These are phyloP conservation scores for Dendrocincla tyrannina DNA, from an alignment of 2,797 vertebrate genomes.

Conservation along the genomic window DNA sequence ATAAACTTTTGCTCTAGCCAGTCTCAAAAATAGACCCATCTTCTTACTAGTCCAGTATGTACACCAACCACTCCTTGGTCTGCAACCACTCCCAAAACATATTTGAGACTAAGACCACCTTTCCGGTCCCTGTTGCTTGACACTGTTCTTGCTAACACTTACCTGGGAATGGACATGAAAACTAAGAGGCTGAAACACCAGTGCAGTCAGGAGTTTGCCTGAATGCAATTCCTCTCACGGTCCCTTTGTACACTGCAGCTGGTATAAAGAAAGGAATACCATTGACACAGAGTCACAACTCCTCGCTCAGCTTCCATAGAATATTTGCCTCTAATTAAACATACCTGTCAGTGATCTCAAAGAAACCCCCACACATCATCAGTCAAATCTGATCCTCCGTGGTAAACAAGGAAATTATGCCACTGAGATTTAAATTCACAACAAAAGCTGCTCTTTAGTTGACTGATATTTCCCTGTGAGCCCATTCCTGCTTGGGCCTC, in stretches of 20 bases:
- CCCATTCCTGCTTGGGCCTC: neutral
- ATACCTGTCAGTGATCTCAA: neutral
- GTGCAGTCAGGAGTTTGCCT: neutral
- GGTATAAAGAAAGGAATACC: neutral
- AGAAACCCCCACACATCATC: neutral
- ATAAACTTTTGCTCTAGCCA: neutral
- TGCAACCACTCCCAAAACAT: neutral
- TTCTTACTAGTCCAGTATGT: accelerated
- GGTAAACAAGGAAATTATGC: neutral
- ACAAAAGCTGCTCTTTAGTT: neutral
- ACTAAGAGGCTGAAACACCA: neutral
- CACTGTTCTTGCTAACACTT: neutral
- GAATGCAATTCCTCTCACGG: neutral
- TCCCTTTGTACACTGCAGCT: neutral
- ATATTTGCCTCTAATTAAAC: neutral
- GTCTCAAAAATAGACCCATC: neutral
- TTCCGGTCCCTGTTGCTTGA: neutral
- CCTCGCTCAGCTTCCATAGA: neutral
- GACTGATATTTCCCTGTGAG: neutral
- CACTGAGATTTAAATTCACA: neutral
- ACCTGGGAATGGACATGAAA: neutral
- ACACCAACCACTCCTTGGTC: neutral
- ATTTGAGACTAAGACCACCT: neutral
- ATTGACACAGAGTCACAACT: neutral
- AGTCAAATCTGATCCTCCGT: neutral